Evolutionary conservation across 2,113 vertebrate genomes (phyloP), one percentile per base, ranked within the genome.

Genomic region (Oryzias melastigma): DNA sequence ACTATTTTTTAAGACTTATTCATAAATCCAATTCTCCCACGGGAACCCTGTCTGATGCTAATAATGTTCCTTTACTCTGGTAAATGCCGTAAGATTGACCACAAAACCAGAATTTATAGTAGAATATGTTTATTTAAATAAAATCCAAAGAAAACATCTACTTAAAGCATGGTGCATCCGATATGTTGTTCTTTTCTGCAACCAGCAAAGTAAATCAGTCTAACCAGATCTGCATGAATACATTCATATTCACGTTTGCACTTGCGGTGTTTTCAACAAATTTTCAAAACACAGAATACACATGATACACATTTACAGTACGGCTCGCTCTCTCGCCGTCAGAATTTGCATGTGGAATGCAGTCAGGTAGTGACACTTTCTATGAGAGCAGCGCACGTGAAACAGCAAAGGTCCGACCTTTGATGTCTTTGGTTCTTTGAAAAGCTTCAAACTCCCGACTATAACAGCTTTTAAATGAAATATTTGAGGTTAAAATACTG

Each of bases 61-160:
- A 50, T 17, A 2, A 18, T 16, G 47, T 25, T 65, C 53, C 20
- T 45, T 14, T 55, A 15, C 29, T 16, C 45, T 48, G 25, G 22
- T 22, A 43, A 67, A 64, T 41, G 7, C 45, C 14, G 60, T 41
- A 22, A 55, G 22, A 19, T 42, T 46, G 20, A 12, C 40, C 43
- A 74, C 42, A 47, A 63, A 40, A 60, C 59, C 16, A 42, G 35
- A 4, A 7, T 50, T 84, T 59, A 75, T 75, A 48, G 70, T 57
- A 82, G 70, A 83, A 80, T 82, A 82, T 69, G 73, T 91, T 88
- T 88, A 90, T 90, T 90, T 67, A 20, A 57, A 77, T 75, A 73
- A 62, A 87, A 90, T 75, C 68, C 84, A 44, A 68, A 25, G 48
- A 62, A 79, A 47, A 54, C 58, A 73, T 18, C 18, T 71, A 45